Conservation (phyloP, 2,888 invertebrate genomes). For the Tetragonisca angustula region DNA sequence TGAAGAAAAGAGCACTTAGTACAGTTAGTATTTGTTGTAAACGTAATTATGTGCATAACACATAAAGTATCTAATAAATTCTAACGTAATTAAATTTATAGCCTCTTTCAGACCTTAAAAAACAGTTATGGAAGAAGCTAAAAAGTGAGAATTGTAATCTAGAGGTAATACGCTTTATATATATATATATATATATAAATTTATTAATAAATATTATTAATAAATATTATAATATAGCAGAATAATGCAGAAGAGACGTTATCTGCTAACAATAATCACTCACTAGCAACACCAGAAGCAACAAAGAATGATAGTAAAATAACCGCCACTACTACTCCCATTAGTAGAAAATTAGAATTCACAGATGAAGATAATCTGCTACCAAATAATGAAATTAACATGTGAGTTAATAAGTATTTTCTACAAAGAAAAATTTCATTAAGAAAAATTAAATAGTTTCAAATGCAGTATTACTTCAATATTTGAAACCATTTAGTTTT, state of each 20-base stretch:
- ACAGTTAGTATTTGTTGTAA: constrained; percentile 78
- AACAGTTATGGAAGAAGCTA: constrained; percentile 82
- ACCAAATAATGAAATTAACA: constrained; percentile 72
- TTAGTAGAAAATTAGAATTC: constrained; percentile 76
- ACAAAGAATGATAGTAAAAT: not conserved
- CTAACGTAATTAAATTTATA: constrained; percentile 53
- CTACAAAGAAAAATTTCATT: too few species aligned
- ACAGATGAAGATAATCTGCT: constrained; percentile 69
- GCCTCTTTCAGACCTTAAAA: constrained; percentile 82
- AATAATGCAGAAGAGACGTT: not conserved
- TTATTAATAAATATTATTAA: not conserved
- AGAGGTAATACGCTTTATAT: constrained; percentile 58
- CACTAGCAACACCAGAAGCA: not conserved
- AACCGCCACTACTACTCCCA: constrained; percentile 33
- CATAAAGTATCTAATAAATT: not conserved
- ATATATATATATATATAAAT: not conserved
- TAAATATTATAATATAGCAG: constrained; percentile 13
- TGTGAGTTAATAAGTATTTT: constrained; percentile 59
- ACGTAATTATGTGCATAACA: not conserved
- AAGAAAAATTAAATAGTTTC: too few species aligned
- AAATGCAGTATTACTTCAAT: too few species aligned
- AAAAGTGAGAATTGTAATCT: constrained; percentile 65
- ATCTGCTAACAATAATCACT: not conserved
- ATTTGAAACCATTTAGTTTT: too few species aligned
- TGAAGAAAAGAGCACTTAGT: constrained; percentile 78